Conservation (phyloP, 2,888 invertebrate genomes). For the Unio delphinus region DNA sequence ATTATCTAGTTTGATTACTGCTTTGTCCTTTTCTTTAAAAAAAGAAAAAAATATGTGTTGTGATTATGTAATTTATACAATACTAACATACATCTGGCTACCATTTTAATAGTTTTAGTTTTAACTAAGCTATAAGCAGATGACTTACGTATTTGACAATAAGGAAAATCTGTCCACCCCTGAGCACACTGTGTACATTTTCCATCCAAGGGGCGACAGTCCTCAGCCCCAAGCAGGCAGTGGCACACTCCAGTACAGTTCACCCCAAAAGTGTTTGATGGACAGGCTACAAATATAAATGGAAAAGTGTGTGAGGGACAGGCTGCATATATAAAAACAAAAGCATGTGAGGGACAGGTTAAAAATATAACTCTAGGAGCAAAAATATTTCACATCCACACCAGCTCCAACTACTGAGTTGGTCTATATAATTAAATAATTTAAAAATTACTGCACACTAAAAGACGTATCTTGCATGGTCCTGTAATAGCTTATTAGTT, state of each 20-base stretch:
- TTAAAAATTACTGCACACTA: too few relatives aligned
- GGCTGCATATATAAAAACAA: background rate
- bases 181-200: conserved; percentile 55
- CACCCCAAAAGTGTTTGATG: conserved; percentile 41
- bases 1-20: too few relatives aligned
- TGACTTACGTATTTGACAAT: conserved; percentile 57
- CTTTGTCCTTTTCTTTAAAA: too few relatives aligned
- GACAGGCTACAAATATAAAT: conserved; percentile 38
- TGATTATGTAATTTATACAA: too few relatives aligned
- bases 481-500: too few relatives aligned
- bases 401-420: too few relatives aligned
- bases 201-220: conserved; percentile 47
- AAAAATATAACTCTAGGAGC: too few relatives aligned
- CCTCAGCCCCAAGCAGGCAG: conserved; percentile 45
- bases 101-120: background rate
- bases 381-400: too few relatives aligned
- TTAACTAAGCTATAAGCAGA: background rate
- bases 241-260: conserved; percentile 60
- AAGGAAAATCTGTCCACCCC: conserved; percentile 57
- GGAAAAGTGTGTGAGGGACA: background rate
- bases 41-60: too few relatives aligned
- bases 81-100: background rate
- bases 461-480: too few relatives aligned
- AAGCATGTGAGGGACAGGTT: background rate
- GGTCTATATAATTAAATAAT: too few relatives aligned